Evolutionary conservation across 2,888 invertebrate species (phyloP), one percentile per base, ranked within the genome.

Genomic region (Artemia sinica): DNA sequence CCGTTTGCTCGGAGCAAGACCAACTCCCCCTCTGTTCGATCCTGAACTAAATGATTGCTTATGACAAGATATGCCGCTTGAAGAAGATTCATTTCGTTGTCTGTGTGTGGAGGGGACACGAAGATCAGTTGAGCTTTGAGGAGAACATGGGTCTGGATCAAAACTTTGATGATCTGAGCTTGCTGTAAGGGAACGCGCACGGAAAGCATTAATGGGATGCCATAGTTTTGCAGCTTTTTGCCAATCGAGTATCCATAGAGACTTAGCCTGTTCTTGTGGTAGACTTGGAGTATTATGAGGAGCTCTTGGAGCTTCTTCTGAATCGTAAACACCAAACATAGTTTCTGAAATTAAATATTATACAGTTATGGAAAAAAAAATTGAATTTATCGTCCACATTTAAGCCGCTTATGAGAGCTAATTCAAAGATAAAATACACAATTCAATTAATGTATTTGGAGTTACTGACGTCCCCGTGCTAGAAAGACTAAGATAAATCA

Each of bases 11-110:
- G 58, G 58, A 14, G 58, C 58, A 58, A n/a, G 14, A 58, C 58
- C 18, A 58, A 18, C 8, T 8, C 58, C 58, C 18, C 14, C 58
- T 58, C 18, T 58, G 18, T 58, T 58, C 18, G 58, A 58, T 18
- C 58, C 58, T n/a, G 58, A 58, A 58, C 58, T 58, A 58, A 58
- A n/a, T 58, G 58, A 58, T 58, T 58, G 58, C 58, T 58, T 58
- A n/a, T 18, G 58, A 58, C 58, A 58, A 8, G 58, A 58, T 58
- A 58, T 58, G 14, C 58, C 58, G 10, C 58, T 58, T 8, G 58
- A 58, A 8, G 14, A 14, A 18, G 58, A 58, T 58, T 58, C 58
- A 58, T 58, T 8, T 58, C 58, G n/a, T 58, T 58, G 58, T 58
- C 58, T n/a, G 58, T n/a, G 58, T 8, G 58, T 18, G 8, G 18